phyloP scores from a whole-genome alignment of 1,140 invertebrate species.

The Sesamia nonagrioides region DNA sequence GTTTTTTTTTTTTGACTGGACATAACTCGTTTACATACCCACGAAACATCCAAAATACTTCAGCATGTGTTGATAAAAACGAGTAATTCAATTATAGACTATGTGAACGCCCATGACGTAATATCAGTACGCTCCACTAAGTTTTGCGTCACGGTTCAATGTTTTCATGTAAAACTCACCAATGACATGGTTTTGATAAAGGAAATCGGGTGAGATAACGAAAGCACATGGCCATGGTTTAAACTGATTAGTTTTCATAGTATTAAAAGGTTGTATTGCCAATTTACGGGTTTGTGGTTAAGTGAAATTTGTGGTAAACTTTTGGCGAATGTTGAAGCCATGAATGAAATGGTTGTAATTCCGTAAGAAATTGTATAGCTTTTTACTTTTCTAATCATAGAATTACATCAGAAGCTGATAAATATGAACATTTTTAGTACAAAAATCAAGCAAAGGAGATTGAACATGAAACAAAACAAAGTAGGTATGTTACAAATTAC shows the following conservation, averaged over 20 bases:
- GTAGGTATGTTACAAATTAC: neutral
- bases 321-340: too few relatives aligned
- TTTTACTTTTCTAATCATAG: too few relatives aligned
- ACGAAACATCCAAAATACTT: neutral
- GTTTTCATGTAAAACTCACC: neutral
- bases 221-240: neutral
- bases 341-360: too few relatives aligned
- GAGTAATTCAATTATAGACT: neutral
- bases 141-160: neutral
- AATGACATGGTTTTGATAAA: constrained; percentile 20
- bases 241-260: too few relatives aligned
- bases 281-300: too few relatives aligned
- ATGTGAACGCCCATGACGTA: constrained; percentile 1
- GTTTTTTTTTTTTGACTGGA: too few relatives aligned
- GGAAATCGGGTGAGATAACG: neutral
- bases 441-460: too few relatives aligned
- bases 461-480: neutral
- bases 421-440: too few relatives aligned
- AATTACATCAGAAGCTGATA: too few relatives aligned
- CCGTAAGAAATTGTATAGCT: too few relatives aligned
- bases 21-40: neutral
- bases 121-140: neutral
- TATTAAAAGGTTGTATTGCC: too few relatives aligned
- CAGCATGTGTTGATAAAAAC: neutral
- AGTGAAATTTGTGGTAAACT: too few relatives aligned